Evolutionary conservation across 2,113 vertebrate genomes (phyloP).

Genomic region (Typhlomys cinereus): DNA sequence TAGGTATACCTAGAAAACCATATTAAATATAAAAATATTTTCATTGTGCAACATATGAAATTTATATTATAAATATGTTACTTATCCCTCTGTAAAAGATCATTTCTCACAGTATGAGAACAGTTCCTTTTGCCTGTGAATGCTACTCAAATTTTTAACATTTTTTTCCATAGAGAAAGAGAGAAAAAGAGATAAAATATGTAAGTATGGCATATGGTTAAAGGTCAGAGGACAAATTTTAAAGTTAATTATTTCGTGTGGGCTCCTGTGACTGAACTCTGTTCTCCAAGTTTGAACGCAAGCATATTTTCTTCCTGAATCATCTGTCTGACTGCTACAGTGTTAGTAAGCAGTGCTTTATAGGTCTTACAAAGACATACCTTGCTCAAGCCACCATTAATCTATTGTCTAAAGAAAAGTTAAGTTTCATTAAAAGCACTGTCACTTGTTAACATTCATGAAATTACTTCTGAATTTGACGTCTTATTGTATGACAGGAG

Average conservation of each 20-base stretch:
- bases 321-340: no score
- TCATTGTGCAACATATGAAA: not conserved
- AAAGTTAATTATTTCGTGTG: no score
- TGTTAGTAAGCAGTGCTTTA: not conserved
- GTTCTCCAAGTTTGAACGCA: no score
- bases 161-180: no score
- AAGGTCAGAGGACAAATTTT: no score
- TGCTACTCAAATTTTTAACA: not conserved
- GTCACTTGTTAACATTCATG: not conserved
- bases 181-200: no score
- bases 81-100: not conserved
- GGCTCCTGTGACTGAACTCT: no score
- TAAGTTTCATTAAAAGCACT: not conserved
- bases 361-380: not conserved
- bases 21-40: not conserved
- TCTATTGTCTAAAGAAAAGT: not conserved
- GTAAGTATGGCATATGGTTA: no score
- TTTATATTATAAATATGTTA: not conserved
- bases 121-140: not conserved
- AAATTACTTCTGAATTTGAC: not conserved
- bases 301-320: no score
- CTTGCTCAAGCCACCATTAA: not conserved
- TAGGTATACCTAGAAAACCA: not conserved
- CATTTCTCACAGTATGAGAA: not conserved
- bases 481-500: not conserved